Percentiles rank a stretch among this genome's conserved stretches.
Conservation (phyloP, 2,113 vertebrate genomes). For the Tachysurus fulvidraco region DNA sequence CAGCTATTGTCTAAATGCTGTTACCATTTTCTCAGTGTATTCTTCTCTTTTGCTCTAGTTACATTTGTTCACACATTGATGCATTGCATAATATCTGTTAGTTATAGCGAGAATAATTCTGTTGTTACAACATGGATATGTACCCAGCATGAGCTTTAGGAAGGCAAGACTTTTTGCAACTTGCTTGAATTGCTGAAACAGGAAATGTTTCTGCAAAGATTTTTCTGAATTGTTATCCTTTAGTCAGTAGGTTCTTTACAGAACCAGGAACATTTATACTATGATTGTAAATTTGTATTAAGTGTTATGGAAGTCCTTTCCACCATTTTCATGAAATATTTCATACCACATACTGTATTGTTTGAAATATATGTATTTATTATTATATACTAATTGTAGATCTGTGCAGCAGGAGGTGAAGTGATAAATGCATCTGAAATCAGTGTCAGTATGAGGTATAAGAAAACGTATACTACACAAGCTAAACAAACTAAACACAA, state of each 20-base stretch:
- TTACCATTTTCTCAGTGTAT: not conserved
- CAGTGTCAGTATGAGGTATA: not conserved
- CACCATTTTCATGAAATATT: not conserved
- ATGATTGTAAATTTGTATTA: no score
- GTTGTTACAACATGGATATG: constrained; percentile 27
- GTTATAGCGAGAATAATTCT: not conserved
- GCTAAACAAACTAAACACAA: not conserved
- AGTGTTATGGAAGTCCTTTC: not conserved
- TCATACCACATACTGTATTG: not conserved
- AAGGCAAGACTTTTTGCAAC: constrained; percentile 21
- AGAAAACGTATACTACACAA: not conserved
- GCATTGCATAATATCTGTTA: not conserved
- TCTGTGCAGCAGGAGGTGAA: not conserved
- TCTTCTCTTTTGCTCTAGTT: not conserved
- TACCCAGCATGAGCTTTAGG: not conserved
- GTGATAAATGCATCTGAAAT: not conserved
- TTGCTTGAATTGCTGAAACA: constrained; percentile 38
- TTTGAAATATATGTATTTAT: not conserved
- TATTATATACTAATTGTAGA: not conserved
- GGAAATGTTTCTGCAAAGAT: constrained; percentile 38
- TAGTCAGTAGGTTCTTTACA: not conserved
- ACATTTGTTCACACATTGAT: not conserved
- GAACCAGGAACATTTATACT: not conserved
- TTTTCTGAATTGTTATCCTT: constrained; percentile 20
- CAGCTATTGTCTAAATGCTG: not conserved